Percentiles rank a stretch among this genome's conserved stretches.
These are phyloP conservation scores for Eilema griseolum DNA, from an alignment of 2,888 invertebrate species.

Conservation along the genomic window DNA sequence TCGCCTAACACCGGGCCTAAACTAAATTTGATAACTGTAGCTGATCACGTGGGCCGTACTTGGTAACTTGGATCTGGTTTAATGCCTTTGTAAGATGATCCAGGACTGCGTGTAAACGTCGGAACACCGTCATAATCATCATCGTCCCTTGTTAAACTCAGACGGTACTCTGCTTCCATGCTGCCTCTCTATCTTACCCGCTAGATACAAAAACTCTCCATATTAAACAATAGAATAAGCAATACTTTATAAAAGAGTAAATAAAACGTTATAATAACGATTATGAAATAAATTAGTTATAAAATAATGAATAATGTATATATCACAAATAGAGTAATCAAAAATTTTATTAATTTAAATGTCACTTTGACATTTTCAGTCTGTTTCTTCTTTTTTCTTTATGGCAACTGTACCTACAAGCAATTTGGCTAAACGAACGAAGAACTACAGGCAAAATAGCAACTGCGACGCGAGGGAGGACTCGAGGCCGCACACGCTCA, in stretches of 20 bases:
- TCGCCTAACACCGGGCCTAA: too few species aligned
- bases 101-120: constrained; percentile 9
- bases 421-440: too few species aligned
- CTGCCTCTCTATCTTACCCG: not conserved
- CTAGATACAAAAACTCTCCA: not conserved
- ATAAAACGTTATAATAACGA: not conserved
- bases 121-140: constrained; percentile 16
- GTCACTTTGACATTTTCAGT: not conserved
- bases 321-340: not conserved
- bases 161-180: not conserved
- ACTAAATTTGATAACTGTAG: too few species aligned
- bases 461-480: too few species aligned
- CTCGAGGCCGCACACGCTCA: too few species aligned
- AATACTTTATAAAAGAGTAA: not conserved
- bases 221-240: constrained; percentile 4
- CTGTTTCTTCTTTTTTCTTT: not conserved
- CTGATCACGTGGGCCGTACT: not conserved
- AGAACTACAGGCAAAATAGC: too few species aligned
- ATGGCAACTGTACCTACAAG: not conserved
- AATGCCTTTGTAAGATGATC: not conserved
- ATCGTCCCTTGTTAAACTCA: not conserved
- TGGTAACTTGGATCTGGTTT: not conserved
- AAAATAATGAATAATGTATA: constrained; percentile 7
- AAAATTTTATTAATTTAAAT: not conserved
- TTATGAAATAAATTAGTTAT: not conserved